These are phyloP conservation scores for Megalopta genalis DNA, from an alignment of 1,140 invertebrate species.

Conservation along the genomic window DNA sequence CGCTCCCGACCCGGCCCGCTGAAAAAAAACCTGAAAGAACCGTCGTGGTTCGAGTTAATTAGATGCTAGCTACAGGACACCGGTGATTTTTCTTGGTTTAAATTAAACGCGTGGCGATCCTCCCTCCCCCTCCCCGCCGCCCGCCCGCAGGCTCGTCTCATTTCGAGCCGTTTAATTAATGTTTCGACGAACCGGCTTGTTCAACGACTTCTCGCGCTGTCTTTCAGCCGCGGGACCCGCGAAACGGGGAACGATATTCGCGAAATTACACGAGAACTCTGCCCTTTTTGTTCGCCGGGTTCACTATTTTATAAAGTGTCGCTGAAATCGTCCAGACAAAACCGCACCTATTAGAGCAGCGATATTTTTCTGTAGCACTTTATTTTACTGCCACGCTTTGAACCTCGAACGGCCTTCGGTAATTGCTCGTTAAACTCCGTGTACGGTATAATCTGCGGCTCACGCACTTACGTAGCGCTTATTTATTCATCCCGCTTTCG, in stretches of 20 bases:
- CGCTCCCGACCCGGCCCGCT: slow-evolving; percentile 10
- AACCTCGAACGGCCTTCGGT: too few species aligned
- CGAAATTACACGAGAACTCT: neutral
- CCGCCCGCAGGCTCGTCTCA: neutral
- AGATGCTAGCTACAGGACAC: slow-evolving; percentile 60
- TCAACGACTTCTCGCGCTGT: neutral
- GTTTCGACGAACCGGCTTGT: slow-evolving; percentile 26
- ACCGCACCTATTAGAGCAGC: too few species aligned
- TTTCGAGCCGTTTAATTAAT: slow-evolving; percentile 36
- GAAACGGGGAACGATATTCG: neutral
- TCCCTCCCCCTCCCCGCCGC: accelerated
- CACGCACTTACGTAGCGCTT: too few species aligned
- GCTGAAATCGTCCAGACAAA: too few species aligned
- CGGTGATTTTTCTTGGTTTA: slow-evolving; percentile 57
- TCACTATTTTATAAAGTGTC: too few species aligned
- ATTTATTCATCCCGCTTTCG: too few species aligned
- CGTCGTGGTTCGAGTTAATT: slow-evolving; percentile 60
- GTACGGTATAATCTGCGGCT: too few species aligned
- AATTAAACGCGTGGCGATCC: slow-evolving; percentile 25
- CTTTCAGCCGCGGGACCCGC: neutral
- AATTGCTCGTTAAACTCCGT: too few species aligned
- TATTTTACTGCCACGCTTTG: too few species aligned
- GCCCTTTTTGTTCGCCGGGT: too few species aligned
- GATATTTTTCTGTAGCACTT: too few species aligned
- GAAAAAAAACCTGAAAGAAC: slow-evolving; percentile 36